phyloP scores from a whole-genome alignment of 1,140 invertebrate genomes.

The Conus ventricosus region DNA sequence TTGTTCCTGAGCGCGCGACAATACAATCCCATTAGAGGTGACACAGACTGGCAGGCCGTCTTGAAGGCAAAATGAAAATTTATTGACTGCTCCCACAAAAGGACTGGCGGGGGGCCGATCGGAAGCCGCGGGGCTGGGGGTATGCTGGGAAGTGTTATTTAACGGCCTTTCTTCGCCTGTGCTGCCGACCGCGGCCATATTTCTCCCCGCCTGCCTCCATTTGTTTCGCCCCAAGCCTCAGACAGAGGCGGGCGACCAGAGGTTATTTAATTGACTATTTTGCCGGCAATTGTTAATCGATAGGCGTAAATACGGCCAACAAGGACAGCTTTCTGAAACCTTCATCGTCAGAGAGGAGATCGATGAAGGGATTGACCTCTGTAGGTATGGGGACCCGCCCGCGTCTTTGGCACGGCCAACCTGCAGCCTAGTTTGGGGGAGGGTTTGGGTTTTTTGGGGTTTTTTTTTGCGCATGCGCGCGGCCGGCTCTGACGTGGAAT shows the following conservation, averaged over 20 bases:
- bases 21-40: conserved; percentile 37
- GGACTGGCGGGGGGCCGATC: neutral
- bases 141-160: conserved; percentile 24
- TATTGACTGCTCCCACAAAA: conserved; percentile 30
- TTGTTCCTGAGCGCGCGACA: conserved; percentile 31
- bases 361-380: too few relatives aligned
- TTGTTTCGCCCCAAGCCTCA: conserved; percentile 29
- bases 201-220: neutral
- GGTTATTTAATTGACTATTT: conserved; percentile 38
- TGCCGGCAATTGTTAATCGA: conserved; percentile 34
- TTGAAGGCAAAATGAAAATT: conserved; percentile 38
- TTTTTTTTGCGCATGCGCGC: neutral
- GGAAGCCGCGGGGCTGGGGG: conserved; percentile 9
- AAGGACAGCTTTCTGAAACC: neutral
- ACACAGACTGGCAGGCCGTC: conserved; percentile 27
- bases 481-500: conserved; percentile 20
- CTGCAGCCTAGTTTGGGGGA: too few relatives aligned
- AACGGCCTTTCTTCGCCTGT: conserved; percentile 25
- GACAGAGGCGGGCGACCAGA: neutral
- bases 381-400: too few relatives aligned
- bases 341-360: too few relatives aligned
- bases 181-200: conserved; percentile 1
- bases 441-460: too few relatives aligned
- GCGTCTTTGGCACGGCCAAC: too few relatives aligned
- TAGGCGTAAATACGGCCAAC: conserved; percentile 17